Evolutionary conservation across 1,140 invertebrate species (phyloP), one percentile per base, ranked within the genome.

Genomic region (Aphelinus certus): DNA sequence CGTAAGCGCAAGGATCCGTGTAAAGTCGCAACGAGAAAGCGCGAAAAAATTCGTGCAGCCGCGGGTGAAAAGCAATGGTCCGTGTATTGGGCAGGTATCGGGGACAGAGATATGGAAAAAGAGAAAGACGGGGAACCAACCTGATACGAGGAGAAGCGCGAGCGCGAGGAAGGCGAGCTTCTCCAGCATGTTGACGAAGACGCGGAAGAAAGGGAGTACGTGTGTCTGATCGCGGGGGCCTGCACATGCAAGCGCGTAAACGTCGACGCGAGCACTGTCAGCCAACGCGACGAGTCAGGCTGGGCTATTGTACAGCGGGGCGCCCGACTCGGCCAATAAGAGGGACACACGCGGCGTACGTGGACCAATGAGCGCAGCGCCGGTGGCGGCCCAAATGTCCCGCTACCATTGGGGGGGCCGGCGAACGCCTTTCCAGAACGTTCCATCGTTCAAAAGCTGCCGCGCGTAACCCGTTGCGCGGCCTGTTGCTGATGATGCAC

Each of bases 341-440:
- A 49, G 46, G 5, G 10, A 69, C 80, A 82, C 86, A 87, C 86
- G 86, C 84, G 83, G 73, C 69, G 64, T 51, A 73, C 58, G 66
- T 77, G n/a, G 49, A 80, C 85, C 83, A 87, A 86, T 86, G 48
- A 7, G 4, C 63, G 6, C 5, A 46, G 58, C 55, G 71, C 79
- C 76, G 79, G 79, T 84, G 73, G 73, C 73, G 70, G 45, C 1
- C 2, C 64, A 74, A 74, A 74, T 74, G 72, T 74, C 58, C 65
- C 2, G 56, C 49, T 47, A 68, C 60, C 45, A 74, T 74, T 74
- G 72, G 72, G 26, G 47, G 46, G 3, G 3, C 7, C 45, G 3
- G 2, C 2, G n/a, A 26, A 9, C 1, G 1, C 2, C 43, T n/a
- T 60, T 71, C 70, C 9, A 71, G 70, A 71, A 71, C 26, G 4